phyloP scores from a whole-genome alignment of 2,113 vertebrate genomes.

The Sturnira hondurensis region DNA sequence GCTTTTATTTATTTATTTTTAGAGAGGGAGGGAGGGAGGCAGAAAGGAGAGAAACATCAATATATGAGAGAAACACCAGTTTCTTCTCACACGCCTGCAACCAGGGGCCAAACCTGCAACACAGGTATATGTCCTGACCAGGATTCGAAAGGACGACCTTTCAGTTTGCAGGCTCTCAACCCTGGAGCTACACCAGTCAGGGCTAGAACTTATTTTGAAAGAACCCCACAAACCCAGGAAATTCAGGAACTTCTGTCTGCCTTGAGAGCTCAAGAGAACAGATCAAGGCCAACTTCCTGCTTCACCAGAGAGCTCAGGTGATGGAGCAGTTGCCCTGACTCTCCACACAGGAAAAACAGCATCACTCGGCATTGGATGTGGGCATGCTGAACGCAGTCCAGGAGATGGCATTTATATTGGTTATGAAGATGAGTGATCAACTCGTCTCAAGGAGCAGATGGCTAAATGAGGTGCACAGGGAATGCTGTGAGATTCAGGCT shows the following conservation, averaged over 20 bases:
- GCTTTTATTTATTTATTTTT: too few relatives aligned
- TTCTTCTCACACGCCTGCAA: too few relatives aligned
- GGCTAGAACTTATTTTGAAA: not conserved
- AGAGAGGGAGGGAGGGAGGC: too few relatives aligned
- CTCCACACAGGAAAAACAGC: not conserved
- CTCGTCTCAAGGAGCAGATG: slow-evolving; percentile 44
- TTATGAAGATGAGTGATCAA: slow-evolving; percentile 48
- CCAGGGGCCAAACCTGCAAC: too few relatives aligned
- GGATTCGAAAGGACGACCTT: too few relatives aligned
- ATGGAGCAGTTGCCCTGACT: not conserved
- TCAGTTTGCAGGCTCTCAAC: too few relatives aligned
- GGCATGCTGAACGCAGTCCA: not conserved
- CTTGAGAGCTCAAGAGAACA: not conserved
- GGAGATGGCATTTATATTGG: not conserved
- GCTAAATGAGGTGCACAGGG: slow-evolving; percentile 52
- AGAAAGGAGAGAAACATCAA: too few relatives aligned
- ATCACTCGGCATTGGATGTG: not conserved
- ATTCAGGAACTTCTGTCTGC: not conserved
- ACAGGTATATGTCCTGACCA: too few relatives aligned
- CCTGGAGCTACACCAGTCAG: too few relatives aligned
- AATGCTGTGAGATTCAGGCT: not conserved
- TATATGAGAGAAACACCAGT: too few relatives aligned
- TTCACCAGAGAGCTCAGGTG: not conserved
- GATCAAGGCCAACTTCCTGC: not conserved
- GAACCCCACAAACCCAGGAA: not conserved